Percentiles rank a stretch among this genome's conserved stretches.
These are phyloP conservation scores for Monarcha castaneiventris DNA, from an alignment of 2,113 vertebrate genomes.

Conservation along the genomic window DNA sequence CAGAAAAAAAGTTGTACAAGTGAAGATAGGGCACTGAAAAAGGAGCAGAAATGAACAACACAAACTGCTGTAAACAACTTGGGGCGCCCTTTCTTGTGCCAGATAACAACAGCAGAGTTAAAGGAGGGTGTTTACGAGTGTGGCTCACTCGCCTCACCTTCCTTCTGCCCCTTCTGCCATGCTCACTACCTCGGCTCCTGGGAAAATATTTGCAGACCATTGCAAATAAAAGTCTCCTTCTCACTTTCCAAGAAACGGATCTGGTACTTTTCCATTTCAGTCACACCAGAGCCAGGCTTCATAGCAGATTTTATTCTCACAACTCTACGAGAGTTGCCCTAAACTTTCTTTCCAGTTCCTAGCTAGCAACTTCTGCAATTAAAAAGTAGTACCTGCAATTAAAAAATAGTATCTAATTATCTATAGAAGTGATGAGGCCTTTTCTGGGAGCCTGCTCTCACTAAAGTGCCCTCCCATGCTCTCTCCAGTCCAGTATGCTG, in stretches of 20 bases:
- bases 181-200: not conserved
- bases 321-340: not conserved
- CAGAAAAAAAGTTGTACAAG: not conserved
- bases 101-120: constrained; percentile 8
- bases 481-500: not conserved
- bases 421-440: not conserved
- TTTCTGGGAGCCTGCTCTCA: not conserved
- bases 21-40: not conserved
- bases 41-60: not conserved
- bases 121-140: not conserved
- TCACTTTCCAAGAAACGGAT: constrained; percentile 68
- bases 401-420: not conserved
- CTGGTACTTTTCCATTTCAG: constrained; percentile 73
- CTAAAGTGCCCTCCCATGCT: not conserved
- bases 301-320: constrained; percentile 2
- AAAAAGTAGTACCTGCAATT: not conserved
- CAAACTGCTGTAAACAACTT: not conserved
- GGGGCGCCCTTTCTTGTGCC: not conserved
- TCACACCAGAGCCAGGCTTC: constrained; percentile 1
- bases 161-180: not conserved
- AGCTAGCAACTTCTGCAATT: not conserved
- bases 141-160: not conserved
- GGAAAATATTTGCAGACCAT: constrained; percentile 38
- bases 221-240: constrained; percentile 69
- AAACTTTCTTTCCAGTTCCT: constrained; percentile 32